Conservation (phyloP, 2,113 vertebrate species). For the Nesoenas mayeri region DNA sequence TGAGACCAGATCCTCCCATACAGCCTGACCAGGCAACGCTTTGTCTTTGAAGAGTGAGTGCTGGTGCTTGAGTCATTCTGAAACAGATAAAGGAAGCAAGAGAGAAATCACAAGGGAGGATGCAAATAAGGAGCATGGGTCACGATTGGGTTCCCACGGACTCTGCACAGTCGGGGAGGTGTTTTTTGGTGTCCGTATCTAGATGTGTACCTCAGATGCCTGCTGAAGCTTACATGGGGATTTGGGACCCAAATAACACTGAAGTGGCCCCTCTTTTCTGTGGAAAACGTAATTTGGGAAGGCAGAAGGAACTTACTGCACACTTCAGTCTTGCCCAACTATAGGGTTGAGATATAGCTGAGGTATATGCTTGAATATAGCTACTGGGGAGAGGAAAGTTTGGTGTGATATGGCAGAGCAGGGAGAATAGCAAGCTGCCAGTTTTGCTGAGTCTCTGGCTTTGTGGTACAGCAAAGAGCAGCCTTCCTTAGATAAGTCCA, state of each 20-base stretch:
- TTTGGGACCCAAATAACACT: background rate
- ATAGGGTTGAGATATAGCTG: background rate
- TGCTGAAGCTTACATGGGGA: background rate
- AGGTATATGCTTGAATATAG: background rate
- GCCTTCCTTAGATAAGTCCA: background rate
- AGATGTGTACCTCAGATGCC: background rate
- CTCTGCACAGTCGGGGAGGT: background rate
- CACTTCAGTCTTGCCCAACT: background rate
- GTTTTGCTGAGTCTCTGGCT: background rate
- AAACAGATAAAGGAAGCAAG: slow-evolving; percentile 32
- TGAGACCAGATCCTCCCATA: background rate
- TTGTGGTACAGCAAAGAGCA: background rate
- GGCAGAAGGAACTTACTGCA: background rate
- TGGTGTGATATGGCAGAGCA: background rate
- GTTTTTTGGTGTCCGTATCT: background rate
- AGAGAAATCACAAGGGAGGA: background rate
- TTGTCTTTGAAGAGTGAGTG: background rate
- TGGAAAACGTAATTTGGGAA: background rate
- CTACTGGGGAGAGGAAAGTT: background rate
- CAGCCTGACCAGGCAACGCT: background rate
- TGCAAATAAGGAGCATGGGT: slow-evolving; percentile 5
- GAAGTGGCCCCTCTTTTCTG: background rate
- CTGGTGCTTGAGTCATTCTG: slow-evolving; percentile 29
- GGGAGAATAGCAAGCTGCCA: background rate
- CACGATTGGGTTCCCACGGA: slow-evolving; percentile 13